Percentiles rank a stretch among this genome's conserved stretches.
Conservation (phyloP, 1,140 invertebrate species). For the Heliconius hewitsoni region DNA sequence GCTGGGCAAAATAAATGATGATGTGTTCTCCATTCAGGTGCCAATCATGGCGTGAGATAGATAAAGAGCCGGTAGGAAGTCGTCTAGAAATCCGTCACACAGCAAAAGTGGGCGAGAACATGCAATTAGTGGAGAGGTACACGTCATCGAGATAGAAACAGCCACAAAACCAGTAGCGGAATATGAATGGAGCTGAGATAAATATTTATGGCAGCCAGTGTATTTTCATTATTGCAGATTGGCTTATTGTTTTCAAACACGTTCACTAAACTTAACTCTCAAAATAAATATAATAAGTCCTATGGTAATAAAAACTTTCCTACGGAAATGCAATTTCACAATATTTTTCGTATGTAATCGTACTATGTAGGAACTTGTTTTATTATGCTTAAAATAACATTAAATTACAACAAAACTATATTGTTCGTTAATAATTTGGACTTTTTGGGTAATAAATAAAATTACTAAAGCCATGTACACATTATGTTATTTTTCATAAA, state of each 20-base stretch:
- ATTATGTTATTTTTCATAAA: not conserved
- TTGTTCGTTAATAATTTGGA: not conserved
- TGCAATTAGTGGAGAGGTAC: conserved; percentile 58
- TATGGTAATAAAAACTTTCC: not conserved
- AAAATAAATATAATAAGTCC: not conserved
- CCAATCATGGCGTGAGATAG: conserved; percentile 59
- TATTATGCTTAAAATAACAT: not conserved
- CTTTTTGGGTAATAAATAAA: not conserved
- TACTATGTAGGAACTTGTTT: not conserved
- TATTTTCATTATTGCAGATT: not conserved
- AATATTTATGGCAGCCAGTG: conserved; percentile 17
- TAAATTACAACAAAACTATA: not conserved
- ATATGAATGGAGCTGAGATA: conserved; percentile 52
- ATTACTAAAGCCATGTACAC: not conserved
- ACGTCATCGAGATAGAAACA: conserved; percentile 67
- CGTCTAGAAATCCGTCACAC: conserved; percentile 57
- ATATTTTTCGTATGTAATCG: not conserved
- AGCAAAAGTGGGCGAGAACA: conserved; percentile 62
- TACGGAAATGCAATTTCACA: not conserved
- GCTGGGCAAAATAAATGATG: conserved; percentile 45
- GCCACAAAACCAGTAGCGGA: conserved; percentile 35
- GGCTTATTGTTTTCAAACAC: not conserved
- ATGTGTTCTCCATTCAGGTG: conserved; percentile 56
- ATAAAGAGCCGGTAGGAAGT: conserved; percentile 54
- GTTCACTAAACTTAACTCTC: too few species aligned